phyloP scores from a whole-genome alignment of 2,797 vertebrate genomes.

The Pseudotriccus pelzelni region DNA sequence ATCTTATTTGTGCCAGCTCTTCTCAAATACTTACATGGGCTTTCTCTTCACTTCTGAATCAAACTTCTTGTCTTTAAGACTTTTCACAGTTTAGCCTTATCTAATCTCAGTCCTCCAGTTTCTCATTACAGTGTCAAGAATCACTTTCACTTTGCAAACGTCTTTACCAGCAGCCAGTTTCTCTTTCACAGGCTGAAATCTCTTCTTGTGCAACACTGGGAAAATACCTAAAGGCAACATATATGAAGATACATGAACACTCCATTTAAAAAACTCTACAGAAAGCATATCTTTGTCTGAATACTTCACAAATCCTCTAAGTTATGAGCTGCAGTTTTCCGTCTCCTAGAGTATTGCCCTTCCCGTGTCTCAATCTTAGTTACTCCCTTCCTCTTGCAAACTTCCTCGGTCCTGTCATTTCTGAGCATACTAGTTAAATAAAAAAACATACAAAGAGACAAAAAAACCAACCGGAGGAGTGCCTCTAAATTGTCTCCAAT shows the following conservation, averaged over 20 bases:
- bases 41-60: background rate
- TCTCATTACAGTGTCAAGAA: conserved; percentile 12
- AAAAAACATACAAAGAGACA: background rate
- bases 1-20: background rate
- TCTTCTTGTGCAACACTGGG: background rate
- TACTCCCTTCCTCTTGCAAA: conserved; percentile 48
- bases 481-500: background rate
- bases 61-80: conserved; percentile 7
- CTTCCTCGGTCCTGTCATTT: background rate
- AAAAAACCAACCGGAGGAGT: background rate
- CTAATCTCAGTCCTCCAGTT: conserved; percentile 27
- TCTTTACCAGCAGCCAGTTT: conserved; percentile 11
- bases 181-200: background rate
- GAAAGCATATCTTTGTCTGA: background rate
- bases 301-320: background rate
- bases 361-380: conserved; percentile 8
- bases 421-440: background rate
- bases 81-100: background rate
- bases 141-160: conserved; percentile 27
- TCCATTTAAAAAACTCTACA: background rate
- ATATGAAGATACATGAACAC: background rate
- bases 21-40: background rate
- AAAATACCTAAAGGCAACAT: background rate
- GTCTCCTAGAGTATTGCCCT: background rate
- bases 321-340: background rate